Evolutionary conservation across 2,888 invertebrate genomes (phyloP).

Genomic region (Tetranychus piercei): DNA sequence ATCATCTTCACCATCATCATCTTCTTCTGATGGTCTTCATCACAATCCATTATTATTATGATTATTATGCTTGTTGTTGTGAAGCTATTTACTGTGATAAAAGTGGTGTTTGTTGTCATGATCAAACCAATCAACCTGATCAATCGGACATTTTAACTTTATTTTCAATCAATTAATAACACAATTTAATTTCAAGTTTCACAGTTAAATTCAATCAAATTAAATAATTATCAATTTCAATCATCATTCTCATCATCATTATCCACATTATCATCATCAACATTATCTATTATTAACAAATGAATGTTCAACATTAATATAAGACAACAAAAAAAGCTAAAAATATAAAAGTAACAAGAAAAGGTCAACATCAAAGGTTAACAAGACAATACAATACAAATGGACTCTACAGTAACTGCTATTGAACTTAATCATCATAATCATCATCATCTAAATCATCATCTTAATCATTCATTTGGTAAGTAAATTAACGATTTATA

Average conservation of each 20-base stretch:
- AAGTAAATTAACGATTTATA: not conserved
- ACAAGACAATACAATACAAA: not conserved
- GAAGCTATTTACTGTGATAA: no score
- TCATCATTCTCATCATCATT: not conserved
- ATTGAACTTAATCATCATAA: not conserved
- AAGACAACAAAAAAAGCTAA: no score
- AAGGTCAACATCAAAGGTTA: no score
- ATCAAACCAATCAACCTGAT: not conserved
- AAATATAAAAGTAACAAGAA: no score
- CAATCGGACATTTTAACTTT: not conserved
- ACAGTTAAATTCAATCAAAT: not conserved
- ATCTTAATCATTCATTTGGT: not conserved
- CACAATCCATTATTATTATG: not conserved
- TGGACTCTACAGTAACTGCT: not conserved
- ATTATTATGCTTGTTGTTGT: not conserved
- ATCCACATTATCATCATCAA: not conserved
- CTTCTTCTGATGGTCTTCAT: no score
- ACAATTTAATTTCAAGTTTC: no score
- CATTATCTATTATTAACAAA: not conserved
- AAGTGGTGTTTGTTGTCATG: no score
- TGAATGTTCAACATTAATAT: no score
- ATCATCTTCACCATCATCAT: not conserved
- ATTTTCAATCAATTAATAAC: no score
- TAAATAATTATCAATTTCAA: not conserved
- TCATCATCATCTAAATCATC: not conserved